Conservation (phyloP, 2,797 vertebrate genomes). For the Eidolon dupreanum region DNA sequence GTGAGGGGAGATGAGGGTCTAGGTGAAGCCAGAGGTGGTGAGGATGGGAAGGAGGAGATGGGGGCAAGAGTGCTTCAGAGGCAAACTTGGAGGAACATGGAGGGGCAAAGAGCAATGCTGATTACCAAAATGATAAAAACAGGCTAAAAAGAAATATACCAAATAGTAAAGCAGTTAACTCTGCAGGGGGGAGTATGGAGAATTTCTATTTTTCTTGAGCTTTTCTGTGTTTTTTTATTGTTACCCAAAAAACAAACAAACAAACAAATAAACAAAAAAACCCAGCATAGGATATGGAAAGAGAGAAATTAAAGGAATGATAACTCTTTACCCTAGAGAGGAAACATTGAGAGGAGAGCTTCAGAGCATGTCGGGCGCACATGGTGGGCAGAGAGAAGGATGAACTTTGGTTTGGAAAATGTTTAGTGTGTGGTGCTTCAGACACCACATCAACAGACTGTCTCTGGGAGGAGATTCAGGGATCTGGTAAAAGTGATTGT, state of each 20-base stretch:
- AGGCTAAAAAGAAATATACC: background rate
- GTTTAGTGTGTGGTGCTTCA: background rate
- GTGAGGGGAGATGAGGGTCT: background rate
- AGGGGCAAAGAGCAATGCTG: background rate
- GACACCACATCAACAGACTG: background rate
- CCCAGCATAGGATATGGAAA: background rate
- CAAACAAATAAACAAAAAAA: too few relatives aligned
- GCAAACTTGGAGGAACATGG: accelerated
- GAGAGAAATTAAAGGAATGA: background rate
- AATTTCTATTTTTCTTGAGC: background rate
- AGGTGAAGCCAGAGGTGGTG: too few relatives aligned
- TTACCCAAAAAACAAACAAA: background rate
- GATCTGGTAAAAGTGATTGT: background rate
- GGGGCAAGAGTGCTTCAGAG: background rate
- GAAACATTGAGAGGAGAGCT: background rate
- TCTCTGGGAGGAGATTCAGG: background rate
- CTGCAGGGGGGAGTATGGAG: accelerated
- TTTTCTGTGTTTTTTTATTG: background rate
- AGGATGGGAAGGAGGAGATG: too few relatives aligned
- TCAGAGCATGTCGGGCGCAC: accelerated
- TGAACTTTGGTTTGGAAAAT: background rate
- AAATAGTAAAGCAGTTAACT: background rate
- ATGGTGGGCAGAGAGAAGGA: background rate
- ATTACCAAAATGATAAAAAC: background rate
- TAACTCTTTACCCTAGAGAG: background rate